These are phyloP conservation scores for Tenodera sinensis DNA, from an alignment of 2,888 invertebrate genomes.

Conservation along the genomic window DNA sequence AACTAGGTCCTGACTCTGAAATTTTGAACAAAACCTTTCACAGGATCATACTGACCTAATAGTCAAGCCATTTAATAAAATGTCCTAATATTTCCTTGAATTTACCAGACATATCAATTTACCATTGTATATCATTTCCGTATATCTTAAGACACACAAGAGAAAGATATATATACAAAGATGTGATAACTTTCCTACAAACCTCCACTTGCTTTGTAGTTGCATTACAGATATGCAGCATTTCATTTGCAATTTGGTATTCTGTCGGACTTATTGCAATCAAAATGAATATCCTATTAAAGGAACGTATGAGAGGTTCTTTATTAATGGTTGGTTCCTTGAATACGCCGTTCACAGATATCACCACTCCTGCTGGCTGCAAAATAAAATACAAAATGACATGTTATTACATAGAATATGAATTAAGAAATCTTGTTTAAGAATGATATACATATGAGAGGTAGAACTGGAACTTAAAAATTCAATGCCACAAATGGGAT, in stretches of 20 bases:
- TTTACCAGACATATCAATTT: too few species aligned
- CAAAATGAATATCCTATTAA: conserved; percentile 58
- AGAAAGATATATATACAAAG: too few species aligned
- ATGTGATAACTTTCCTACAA: background rate
- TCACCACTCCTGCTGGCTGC: conserved; percentile 38
- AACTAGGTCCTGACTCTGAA: too few species aligned
- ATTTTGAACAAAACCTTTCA: background rate
- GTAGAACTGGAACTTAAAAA: too few species aligned
- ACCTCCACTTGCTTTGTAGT: conserved; percentile 43
- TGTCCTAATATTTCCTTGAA: too few species aligned
- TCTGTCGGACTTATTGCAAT: conserved; percentile 47
- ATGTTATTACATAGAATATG: too few species aligned
- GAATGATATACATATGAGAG: too few species aligned
- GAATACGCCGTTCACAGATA: conserved; percentile 63
- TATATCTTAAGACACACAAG: too few species aligned
- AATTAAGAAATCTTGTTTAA: too few species aligned
- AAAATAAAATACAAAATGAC: conserved; percentile 36
- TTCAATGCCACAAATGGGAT: too few species aligned
- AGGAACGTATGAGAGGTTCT: conserved; percentile 39
- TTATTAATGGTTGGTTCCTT: conserved; percentile 51
- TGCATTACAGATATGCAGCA: conserved; percentile 58
- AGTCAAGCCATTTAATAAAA: too few species aligned
- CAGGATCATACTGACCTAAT: background rate
- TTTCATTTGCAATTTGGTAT: conserved; percentile 65
- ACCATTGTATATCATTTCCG: too few species aligned